Conservation (phyloP, 92 coral and sea anemone species). For the Isaurus tuberculatus region DNA sequence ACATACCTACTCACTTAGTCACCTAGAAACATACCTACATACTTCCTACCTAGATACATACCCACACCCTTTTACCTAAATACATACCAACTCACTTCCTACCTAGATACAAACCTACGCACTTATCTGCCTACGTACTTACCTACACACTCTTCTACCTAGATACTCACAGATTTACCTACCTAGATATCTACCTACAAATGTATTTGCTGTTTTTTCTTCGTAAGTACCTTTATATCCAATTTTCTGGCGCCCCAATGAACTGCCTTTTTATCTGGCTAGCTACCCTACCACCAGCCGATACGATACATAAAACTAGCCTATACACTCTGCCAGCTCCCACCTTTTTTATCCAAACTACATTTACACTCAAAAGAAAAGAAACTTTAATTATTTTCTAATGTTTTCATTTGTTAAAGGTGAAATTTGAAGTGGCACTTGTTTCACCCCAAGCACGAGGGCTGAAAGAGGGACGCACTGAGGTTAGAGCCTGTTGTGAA, state of each 20-base stretch:
- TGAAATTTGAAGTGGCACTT: conserved; percentile 84
- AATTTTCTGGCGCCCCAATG: neutral
- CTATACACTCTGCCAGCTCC: no score
- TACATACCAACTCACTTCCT: neutral
- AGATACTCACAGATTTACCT: neutral
- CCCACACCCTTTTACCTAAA: neutral
- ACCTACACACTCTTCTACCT: neutral
- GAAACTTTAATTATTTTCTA: neutral
- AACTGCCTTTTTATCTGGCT: neutral
- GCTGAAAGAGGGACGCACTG: conserved; percentile 86
- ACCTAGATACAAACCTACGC: neutral
- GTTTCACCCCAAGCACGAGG: conserved; percentile 96
- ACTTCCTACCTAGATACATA: neutral
- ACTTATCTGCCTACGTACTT: neutral
- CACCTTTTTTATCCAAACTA: no score
- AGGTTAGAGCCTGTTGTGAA: conserved; percentile 57
- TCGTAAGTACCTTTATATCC: neutral
- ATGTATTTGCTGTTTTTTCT: neutral
- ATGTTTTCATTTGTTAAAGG: conserved; percentile 44
- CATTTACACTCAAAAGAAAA: no score
- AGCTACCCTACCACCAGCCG: no score
- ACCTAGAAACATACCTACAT: neutral
- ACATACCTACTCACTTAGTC: neutral
- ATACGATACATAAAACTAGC: no score
- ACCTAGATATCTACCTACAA: neutral